Percentiles rank a stretch among this genome's conserved stretches.
Conservation (phyloP, 2,113 vertebrate species). For the Dromaius novaehollandiae region DNA sequence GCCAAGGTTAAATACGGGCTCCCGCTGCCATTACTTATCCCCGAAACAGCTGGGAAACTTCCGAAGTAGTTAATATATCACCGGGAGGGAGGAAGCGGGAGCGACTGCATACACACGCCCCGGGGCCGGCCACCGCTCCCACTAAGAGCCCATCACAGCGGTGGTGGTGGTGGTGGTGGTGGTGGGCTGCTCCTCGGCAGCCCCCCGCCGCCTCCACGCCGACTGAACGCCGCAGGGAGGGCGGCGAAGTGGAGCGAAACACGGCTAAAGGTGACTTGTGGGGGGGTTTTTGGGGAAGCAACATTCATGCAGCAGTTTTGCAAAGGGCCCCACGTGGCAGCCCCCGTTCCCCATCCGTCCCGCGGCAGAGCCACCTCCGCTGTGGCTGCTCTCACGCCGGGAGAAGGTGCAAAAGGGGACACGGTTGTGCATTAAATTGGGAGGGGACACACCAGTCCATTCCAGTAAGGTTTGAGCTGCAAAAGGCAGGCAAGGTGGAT, state of each 20-base stretch:
- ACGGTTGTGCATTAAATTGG: not conserved
- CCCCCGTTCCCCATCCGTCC: not conserved
- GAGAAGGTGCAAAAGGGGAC: not conserved
- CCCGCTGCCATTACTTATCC: slow-evolving; percentile 75
- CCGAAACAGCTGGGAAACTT: slow-evolving; percentile 77
- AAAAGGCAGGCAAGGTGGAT: not conserved
- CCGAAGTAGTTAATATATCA: slow-evolving; percentile 80
- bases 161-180: not conserved
- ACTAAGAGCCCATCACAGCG: slow-evolving; percentile 36
- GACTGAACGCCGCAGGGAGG: slow-evolving; percentile 40
- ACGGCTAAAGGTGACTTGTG: not conserved
- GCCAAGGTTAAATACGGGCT: slow-evolving; percentile 78
- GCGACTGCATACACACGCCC: slow-evolving; percentile 76
- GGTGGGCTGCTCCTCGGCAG: slow-evolving; percentile 63
- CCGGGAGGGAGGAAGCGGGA: slow-evolving; percentile 57
- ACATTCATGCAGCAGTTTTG: not conserved
- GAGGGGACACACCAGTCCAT: not conserved
- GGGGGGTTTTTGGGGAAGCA: not conserved
- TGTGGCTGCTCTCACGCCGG: not conserved
- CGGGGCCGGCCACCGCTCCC: slow-evolving; percentile 74
- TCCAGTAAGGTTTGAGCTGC: not conserved
- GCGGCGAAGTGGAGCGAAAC: slow-evolving; percentile 19
- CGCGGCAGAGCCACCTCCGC: not conserved
- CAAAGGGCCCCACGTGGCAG: not conserved
- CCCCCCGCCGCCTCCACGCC: slow-evolving; percentile 44